These are phyloP conservation scores for Phalacrocorax brasilianus DNA, from an alignment of 2,113 vertebrate species.

Conservation along the genomic window DNA sequence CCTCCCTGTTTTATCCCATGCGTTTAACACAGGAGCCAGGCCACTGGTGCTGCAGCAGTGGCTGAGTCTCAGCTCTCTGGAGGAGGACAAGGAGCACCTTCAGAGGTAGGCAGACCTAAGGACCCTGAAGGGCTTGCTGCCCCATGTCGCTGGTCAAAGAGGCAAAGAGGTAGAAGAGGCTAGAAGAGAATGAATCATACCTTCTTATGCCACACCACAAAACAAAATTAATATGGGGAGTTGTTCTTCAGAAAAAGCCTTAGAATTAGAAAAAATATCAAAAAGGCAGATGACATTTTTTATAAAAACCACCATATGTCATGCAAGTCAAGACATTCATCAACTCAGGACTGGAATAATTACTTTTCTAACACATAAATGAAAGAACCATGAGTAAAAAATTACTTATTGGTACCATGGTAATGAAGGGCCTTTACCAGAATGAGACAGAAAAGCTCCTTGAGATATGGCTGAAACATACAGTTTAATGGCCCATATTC, in stretches of 20 bases:
- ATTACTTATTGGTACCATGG: background rate
- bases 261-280: background rate
- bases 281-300: background rate
- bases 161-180: background rate
- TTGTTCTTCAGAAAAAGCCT: background rate
- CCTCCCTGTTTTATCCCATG: background rate
- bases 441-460: background rate
- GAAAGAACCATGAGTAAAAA: background rate
- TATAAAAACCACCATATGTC: background rate
- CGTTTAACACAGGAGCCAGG: background rate
- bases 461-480: background rate
- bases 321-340: background rate
- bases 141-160: background rate
- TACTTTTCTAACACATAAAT: background rate
- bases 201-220: background rate
- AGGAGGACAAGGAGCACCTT: background rate
- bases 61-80: background rate
- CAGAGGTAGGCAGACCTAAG: background rate
- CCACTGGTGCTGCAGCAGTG: background rate
- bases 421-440: background rate
- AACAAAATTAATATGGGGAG: background rate
- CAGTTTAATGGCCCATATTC: background rate
- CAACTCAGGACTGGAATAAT: background rate
- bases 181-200: background rate
- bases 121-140: background rate